phyloP scores from a whole-genome alignment of 2,113 vertebrate genomes.

The Turdus rufiventris region DNA sequence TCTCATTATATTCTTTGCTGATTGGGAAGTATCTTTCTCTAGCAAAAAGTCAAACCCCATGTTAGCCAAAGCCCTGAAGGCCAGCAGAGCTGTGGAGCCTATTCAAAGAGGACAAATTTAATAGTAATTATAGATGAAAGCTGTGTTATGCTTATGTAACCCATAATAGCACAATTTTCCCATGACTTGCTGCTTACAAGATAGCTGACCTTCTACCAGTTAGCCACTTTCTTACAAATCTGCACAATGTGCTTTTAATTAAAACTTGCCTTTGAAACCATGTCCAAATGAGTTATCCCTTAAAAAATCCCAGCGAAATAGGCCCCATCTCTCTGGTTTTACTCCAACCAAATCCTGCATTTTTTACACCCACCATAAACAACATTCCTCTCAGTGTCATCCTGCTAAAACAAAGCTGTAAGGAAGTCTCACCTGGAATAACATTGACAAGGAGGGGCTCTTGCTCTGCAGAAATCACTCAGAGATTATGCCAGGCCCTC shows the following conservation, averaged over 20 bases:
- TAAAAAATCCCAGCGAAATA: not conserved
- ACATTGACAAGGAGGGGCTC: not conserved
- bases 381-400: not conserved
- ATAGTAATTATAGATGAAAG: slow-evolving; percentile 53
- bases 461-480: not conserved
- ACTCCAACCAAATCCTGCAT: not conserved
- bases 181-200: slow-evolving; percentile 44
- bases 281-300: slow-evolving; percentile 16
- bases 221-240: slow-evolving; percentile 8
- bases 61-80: slow-evolving; percentile 3
- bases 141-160: slow-evolving; percentile 54
- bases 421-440: not conserved
- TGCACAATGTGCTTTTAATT: slow-evolving; percentile 41
- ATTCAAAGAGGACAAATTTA: slow-evolving; percentile 35
- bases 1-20: not conserved
- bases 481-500: not conserved
- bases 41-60: not conserved
- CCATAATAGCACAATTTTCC: slow-evolving; percentile 33
- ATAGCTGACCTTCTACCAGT: slow-evolving; percentile 35
- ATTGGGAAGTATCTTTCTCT: not conserved
- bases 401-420: not conserved
- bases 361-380: not conserved
- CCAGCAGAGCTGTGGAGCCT: not conserved
- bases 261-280: slow-evolving; percentile 29
- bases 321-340: not conserved